Conservation (phyloP, 2,113 vertebrate species). For the Podarcis raffonei region DNA sequence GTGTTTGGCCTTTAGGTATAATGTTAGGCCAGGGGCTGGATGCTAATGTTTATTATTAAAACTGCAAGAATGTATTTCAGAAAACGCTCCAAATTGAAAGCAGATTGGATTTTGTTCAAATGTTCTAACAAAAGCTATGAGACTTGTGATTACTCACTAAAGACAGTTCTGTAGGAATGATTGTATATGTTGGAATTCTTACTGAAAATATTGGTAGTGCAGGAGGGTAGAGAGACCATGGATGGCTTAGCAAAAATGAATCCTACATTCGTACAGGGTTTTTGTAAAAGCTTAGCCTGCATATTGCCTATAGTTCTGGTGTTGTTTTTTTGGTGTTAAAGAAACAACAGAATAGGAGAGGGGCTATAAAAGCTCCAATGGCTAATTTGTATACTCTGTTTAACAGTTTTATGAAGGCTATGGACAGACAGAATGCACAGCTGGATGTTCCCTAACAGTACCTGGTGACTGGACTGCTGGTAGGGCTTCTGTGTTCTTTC, state of each 20-base stretch:
- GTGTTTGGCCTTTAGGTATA: neutral
- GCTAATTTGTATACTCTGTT: constrained; percentile 11
- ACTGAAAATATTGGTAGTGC: neutral
- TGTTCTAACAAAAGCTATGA: neutral
- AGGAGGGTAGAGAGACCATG: neutral
- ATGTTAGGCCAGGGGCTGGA: neutral
- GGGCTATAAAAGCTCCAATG: neutral
- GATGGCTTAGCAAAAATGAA: neutral
- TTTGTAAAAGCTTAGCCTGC: neutral
- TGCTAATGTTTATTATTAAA: neutral
- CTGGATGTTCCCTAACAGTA: constrained; percentile 87
- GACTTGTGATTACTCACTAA: neutral
- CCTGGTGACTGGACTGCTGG: constrained; percentile 97
- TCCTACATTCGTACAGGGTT: neutral
- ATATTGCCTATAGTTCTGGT: neutral
- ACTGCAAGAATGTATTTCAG: neutral
- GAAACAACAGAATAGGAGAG: neutral
- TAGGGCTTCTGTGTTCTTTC: constrained; percentile 55
- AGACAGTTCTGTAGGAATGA: neutral
- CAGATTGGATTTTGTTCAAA: neutral
- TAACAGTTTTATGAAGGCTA: constrained; percentile 98
- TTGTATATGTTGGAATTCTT: neutral
- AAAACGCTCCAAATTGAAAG: neutral
- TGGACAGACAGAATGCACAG: constrained; percentile 96
- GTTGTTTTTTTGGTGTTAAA: neutral